Conservation (phyloP, 2,113 vertebrate genomes). For the Thunnus maccoyii region DNA sequence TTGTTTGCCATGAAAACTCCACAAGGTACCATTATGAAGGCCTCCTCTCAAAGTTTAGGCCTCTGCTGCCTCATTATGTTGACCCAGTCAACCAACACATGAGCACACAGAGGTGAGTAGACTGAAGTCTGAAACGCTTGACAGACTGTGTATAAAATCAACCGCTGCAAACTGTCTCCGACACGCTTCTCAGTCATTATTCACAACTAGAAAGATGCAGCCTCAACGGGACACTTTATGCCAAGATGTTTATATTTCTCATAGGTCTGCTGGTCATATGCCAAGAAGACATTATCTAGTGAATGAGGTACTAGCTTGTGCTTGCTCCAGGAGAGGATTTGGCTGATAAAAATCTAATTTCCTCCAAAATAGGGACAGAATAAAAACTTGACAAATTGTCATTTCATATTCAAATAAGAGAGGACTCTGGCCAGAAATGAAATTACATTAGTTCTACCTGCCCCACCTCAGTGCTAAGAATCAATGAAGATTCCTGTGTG, state of each 20-base stretch:
- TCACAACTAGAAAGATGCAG: conserved; percentile 37
- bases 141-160: conserved; percentile 6
- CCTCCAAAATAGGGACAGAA: conserved; percentile 14
- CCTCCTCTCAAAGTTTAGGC: conserved; percentile 7
- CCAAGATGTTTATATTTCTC: conserved; percentile 42
- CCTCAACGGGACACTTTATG: conserved; percentile 25
- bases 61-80: conserved; percentile 29
- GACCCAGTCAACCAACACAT: conserved; percentile 13
- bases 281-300: conserved; percentile 31
- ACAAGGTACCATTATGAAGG: background rate
- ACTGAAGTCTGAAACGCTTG: conserved; percentile 22
- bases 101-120: conserved; percentile 6
- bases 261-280: conserved; percentile 27
- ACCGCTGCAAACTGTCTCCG: conserved; percentile 4
- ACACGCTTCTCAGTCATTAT: conserved; percentile 25
- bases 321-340: conserved; percentile 13
- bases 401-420: conserved; percentile 50
- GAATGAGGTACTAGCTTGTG: background rate
- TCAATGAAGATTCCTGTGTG: conserved; percentile 28
- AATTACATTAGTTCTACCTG: conserved; percentile 58
- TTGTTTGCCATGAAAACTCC: conserved; percentile 21
- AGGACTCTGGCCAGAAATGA: conserved; percentile 22
- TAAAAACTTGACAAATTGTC: conserved; percentile 42
- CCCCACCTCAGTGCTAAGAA: conserved; percentile 15
- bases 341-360: conserved; percentile 28